phyloP scores from a whole-genome alignment of 2,888 invertebrate species.

The Alsophila aescularia region DNA sequence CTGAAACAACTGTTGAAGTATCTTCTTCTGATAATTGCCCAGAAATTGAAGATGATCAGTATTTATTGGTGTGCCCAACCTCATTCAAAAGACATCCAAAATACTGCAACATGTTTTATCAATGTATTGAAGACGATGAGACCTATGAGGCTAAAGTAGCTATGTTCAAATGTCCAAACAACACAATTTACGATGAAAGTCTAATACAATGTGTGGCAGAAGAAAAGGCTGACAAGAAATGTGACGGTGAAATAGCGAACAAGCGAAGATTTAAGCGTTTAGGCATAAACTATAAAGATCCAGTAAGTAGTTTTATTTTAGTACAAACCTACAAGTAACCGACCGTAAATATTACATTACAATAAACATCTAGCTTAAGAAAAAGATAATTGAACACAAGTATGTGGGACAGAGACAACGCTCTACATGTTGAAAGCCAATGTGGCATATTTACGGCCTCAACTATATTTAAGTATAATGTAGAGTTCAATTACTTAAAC shows the following conservation, averaged over 20 bases:
- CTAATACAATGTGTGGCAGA: conserved; percentile 89
- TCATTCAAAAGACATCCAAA: conserved; percentile 93
- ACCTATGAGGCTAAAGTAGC: conserved; percentile 89
- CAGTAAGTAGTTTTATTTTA: conserved; percentile 74
- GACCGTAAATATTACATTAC: background rate
- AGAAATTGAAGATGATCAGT: conserved; percentile 88
- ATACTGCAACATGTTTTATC: conserved; percentile 93
- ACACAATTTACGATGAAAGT: conserved; percentile 89
- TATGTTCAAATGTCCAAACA: conserved; percentile 90
- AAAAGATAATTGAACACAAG: too few species aligned
- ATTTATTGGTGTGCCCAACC: conserved; percentile 90
- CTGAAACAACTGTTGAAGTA: conserved; percentile 57
- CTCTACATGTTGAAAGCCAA: too few species aligned
- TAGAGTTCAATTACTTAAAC: too few species aligned
- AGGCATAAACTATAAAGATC: conserved; percentile 78
- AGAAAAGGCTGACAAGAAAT: conserved; percentile 82
- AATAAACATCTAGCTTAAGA: too few species aligned
- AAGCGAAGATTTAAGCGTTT: conserved; percentile 82
- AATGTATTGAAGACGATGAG: conserved; percentile 88
- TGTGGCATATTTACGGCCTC: too few species aligned
- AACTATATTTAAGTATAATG: too few species aligned
- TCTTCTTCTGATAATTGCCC: conserved; percentile 55
- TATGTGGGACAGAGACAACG: too few species aligned
- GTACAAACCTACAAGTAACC: background rate
- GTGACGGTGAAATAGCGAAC: conserved; percentile 83